Percentiles rank a stretch among this genome's conserved stretches.
These are phyloP conservation scores for Ariolimax columbianus DNA, from an alignment of 2,888 invertebrate genomes.

Conservation along the genomic window DNA sequence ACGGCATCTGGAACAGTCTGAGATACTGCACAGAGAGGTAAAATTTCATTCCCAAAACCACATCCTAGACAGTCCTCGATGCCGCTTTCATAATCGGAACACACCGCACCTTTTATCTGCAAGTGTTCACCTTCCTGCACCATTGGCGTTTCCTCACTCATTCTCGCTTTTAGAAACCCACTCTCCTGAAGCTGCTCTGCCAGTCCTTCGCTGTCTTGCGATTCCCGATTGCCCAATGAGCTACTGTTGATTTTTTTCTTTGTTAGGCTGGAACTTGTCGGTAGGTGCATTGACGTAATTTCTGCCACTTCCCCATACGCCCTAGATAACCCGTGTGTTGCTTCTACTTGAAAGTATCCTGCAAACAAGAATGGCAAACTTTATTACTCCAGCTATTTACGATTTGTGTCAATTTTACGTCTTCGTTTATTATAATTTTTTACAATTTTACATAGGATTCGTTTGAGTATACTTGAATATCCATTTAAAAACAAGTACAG, in stretches of 20 bases:
- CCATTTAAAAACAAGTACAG: too few species aligned
- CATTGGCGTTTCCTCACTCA: neutral
- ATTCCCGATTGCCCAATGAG: neutral
- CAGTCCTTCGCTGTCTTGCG: neutral
- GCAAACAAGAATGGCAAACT: slow-evolving; percentile 41
- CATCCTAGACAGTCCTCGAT: neutral
- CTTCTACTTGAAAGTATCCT: neutral
- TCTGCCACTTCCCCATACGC: slow-evolving; percentile 2
- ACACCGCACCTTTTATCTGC: neutral
- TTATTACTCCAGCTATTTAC: neutral
- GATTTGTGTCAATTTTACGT: neutral
- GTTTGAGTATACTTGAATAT: too few species aligned
- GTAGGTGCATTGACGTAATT: neutral
- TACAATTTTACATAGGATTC: too few species aligned
- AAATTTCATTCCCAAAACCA: neutral
- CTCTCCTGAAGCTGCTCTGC: neutral
- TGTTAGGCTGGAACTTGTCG: too few species aligned
- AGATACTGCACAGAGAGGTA: neutral
- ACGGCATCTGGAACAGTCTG: neutral
- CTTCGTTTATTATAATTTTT: too few species aligned
- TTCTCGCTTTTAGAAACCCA: neutral
- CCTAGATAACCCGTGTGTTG: neutral
- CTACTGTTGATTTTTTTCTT: neutral
- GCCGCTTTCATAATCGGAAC: neutral
- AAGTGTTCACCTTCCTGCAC: neutral